Conservation (phyloP, 2,113 vertebrate genomes). For the Tichodroma muraria region DNA sequence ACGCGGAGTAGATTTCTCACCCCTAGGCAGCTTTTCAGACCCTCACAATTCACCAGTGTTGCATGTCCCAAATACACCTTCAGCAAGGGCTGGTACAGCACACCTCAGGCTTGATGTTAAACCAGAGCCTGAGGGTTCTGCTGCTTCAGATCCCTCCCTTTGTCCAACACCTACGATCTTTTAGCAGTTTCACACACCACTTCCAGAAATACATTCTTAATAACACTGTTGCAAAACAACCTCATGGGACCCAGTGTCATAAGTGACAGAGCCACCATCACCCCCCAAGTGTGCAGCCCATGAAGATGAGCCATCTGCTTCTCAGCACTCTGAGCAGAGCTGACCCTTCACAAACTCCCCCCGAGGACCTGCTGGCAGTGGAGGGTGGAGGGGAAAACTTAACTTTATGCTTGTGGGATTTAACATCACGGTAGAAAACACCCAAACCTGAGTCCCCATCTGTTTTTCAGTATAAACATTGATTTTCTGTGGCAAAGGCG, state of each 20-base stretch:
- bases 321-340: background rate
- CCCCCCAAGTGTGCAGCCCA: background rate
- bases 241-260: background rate
- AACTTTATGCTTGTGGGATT: background rate
- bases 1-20: accelerated
- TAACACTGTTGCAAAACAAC: background rate
- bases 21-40: background rate
- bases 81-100: background rate
- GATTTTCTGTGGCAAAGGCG: background rate
- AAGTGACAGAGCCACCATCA: accelerated
- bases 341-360: background rate
- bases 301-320: background rate
- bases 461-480: background rate
- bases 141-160: background rate
- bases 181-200: background rate
- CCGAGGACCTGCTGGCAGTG: background rate
- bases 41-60: background rate
- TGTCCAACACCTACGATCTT: background rate
- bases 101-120: background rate
- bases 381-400: background rate
- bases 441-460: background rate
- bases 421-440: accelerated
- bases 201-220: background rate
- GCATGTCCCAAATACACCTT: background rate
- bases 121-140: background rate